Conservation (phyloP, 2,888 invertebrate species). For the Drosophila demipolita region DNA sequence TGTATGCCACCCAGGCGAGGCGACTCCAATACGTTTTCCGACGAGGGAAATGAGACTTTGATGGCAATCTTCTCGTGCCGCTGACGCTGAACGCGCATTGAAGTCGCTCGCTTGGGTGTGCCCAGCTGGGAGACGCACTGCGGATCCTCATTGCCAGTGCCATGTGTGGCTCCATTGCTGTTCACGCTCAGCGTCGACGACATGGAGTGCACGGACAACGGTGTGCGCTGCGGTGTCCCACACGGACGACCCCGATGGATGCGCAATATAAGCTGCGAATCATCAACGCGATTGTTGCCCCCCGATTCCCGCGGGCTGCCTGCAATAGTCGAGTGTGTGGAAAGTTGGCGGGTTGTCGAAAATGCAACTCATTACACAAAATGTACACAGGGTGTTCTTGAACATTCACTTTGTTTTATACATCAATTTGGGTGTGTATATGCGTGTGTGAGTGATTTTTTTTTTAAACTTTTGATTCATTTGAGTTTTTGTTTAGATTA, state of each 20-base stretch:
- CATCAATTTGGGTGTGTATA: constrained; percentile 2
- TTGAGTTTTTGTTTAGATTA: not conserved
- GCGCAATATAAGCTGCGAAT: constrained; percentile 93
- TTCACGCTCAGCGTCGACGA: constrained; percentile 88
- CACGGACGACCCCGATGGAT: constrained; percentile 92
- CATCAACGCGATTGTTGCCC: constrained; percentile 91
- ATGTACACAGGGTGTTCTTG: constrained; percentile 36
- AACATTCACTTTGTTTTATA: constrained; percentile 10
- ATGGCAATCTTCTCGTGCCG: constrained; percentile 92
- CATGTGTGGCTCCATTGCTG: constrained; percentile 74
- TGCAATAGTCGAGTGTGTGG: constrained; percentile 85
- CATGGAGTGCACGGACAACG: constrained; percentile 87
- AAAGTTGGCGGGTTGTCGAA: constrained; percentile 49
- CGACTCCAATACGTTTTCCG: constrained; percentile 87
- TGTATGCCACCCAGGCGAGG: constrained; percentile 67
- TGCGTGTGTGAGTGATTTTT: not conserved
- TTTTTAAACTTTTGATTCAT: not conserved
- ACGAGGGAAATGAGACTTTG: constrained; percentile 93
- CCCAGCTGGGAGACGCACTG: constrained; percentile 79
- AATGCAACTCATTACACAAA: constrained; percentile 52
- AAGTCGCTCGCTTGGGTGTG: constrained; percentile 85
- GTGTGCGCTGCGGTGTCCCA: constrained; percentile 86
- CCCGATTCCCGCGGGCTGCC: constrained; percentile 87
- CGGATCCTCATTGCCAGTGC: constrained; percentile 55
- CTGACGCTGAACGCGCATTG: constrained; percentile 87